Evolutionary conservation across 1,140 invertebrate species (phyloP), one percentile per base, ranked within the genome.

Genomic region (Pygmarrhopalites habei): DNA sequence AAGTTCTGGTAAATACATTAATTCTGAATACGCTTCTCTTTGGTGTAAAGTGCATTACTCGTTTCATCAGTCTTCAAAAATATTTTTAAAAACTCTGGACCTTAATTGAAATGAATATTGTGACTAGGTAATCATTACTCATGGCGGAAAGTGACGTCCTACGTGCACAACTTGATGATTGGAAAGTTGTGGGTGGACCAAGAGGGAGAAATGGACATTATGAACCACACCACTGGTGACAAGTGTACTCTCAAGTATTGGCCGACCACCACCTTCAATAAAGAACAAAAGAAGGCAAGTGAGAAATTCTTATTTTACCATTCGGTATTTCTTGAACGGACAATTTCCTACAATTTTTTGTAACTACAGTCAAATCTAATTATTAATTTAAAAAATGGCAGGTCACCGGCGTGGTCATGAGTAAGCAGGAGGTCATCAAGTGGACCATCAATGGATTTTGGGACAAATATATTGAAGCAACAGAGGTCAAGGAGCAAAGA

Each of bases 151-250:
- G 82, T 86, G 23, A 82, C 81, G 1, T 84, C 82, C 1, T 82
- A 82, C 19, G 81, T 84, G 0, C 82, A 85, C 72, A 86, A 86
- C 71, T 83, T 86, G 57, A 83, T 86, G 60, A 81, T 86, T 14
- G 84, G 84, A 15, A 81, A 81, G 67, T 72, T 86, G 28, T 86
- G 84, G 84, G 79, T 86, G 35, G 85, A 86, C 71, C 82, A 86
- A 72, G 81, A 83, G 65, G 84, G 84, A 10, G 84, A 86, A 65
- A 84, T 85, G 82, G 80, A 82, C 64, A 82, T 85, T 52, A 74
- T 75, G 12, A 85, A 85, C 72, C 81, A 84, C 68, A 39, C 26
- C 1, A 67, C 62, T 10, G 49, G 51, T 1, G 65, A 67, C 19
- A 64, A 26, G 25, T 67, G 65, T 43, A 26, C 32, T 10, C 26